These are phyloP conservation scores for Mongoloraphidia duomilia DNA, from an alignment of 2,888 invertebrate genomes.

Conservation along the genomic window DNA sequence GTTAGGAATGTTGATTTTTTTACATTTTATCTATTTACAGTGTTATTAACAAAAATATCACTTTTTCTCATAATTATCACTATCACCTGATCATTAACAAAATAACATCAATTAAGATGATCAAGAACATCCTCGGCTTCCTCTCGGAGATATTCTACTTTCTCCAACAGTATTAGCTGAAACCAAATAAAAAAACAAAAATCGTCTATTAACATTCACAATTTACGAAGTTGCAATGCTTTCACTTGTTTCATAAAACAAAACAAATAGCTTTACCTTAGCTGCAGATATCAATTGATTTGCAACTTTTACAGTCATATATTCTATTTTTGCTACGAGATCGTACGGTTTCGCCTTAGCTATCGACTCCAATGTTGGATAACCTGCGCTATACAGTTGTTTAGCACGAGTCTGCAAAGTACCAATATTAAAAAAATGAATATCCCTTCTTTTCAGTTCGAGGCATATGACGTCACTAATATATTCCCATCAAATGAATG, in stretches of 20 bases:
- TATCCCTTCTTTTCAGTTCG: not conserved
- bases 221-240: constrained; percentile 1
- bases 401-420: constrained; percentile 58
- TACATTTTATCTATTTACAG: no score
- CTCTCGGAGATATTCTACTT: constrained; percentile 73
- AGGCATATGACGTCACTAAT: not conserved
- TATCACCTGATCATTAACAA: not conserved
- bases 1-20: no score
- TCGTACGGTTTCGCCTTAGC: constrained; percentile 54
- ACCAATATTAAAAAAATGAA: constrained; percentile 4
- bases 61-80: not conserved
- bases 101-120: constrained; percentile 24
- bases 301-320: constrained; percentile 58
- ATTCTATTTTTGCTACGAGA: constrained; percentile 48
- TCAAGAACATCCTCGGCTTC: constrained; percentile 66
- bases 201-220: not conserved
- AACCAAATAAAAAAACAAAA: constrained; percentile 20
- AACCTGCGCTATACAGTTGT: constrained; percentile 74
- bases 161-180: constrained; percentile 68
- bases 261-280: constrained; percentile 40
- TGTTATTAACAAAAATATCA: no score
- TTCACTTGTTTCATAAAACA: constrained; percentile 9
- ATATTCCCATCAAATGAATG: not conserved
- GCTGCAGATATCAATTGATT: constrained; percentile 75
- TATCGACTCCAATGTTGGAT: constrained; percentile 56